Percentiles rank a stretch among this genome's conserved stretches.
Evolutionary conservation across 92 coral and sea anemone genomes (phyloP).

Genomic region (Montipora capitata): DNA sequence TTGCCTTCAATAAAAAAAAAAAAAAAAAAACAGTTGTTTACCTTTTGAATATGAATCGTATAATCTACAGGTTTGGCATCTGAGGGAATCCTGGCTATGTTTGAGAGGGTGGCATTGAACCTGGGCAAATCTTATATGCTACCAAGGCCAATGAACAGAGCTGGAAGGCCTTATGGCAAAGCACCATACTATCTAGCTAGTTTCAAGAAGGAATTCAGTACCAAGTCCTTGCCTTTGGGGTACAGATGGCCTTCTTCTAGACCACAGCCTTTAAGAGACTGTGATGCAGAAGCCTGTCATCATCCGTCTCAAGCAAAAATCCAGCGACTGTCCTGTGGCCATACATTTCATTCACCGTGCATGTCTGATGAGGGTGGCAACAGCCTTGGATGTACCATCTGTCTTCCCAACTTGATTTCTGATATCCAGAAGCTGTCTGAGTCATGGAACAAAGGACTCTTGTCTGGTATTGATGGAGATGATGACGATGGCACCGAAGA

Average conservation of each 20-base stretch:
- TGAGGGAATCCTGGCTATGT: conserved; percentile 70
- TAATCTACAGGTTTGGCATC: conserved; percentile 75
- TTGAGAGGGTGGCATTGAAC: conserved; percentile 74
- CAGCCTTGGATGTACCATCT: not conserved
- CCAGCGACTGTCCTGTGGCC: conserved; percentile 77
- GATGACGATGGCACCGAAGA: no score
- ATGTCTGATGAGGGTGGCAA: conserved; percentile 29
- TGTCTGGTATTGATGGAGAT: no score
- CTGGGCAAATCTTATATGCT: conserved; percentile 59
- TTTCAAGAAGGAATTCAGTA: not conserved
- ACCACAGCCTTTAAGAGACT: conserved; percentile 61
- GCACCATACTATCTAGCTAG: not conserved
- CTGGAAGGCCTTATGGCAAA: conserved; percentile 4
- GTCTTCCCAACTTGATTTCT: no score
- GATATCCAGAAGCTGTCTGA: no score
- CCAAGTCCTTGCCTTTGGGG: conserved; percentile 58
- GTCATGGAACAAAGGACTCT: no score
- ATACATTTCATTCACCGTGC: conserved; percentile 11
- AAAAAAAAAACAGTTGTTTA: not conserved
- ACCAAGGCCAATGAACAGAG: conserved; percentile 55
- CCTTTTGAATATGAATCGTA: not conserved
- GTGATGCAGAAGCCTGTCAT: conserved; percentile 59
- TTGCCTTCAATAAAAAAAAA: not conserved
- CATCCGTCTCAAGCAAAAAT: conserved; percentile 8
- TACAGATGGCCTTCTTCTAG: conserved; percentile 72